A percentile compares a stretch with the other conserved stretches of the same genome.
phyloP scores from a whole-genome alignment of 2,113 vertebrate genomes.

The Leptobrachium ailaonicum region DNA sequence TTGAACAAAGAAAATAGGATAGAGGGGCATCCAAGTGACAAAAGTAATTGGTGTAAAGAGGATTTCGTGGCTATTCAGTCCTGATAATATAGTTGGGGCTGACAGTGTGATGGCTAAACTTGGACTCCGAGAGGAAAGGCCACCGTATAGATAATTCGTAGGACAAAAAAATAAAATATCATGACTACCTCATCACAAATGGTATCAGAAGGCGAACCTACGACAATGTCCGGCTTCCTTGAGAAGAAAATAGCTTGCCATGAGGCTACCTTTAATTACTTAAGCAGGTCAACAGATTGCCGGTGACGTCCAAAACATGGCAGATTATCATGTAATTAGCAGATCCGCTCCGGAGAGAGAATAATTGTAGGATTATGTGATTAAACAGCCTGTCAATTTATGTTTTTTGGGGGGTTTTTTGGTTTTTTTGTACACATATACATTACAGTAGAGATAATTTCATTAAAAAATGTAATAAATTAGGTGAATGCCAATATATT shows the following conservation, averaged over 20 bases:
- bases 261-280: conserved; percentile 33
- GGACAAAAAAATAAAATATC: conserved; percentile 7
- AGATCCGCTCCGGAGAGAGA: too few relatives aligned
- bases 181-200: conserved; percentile 15
- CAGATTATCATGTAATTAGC: conserved; percentile 39
- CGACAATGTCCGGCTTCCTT: background rate
- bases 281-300: conserved; percentile 9
- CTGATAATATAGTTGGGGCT: conserved; percentile 58
- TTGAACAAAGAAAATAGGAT: conserved; percentile 75
- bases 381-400: too few relatives aligned
- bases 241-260: conserved; percentile 11
- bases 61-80: conserved; percentile 59
- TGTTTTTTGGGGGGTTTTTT: too few relatives aligned
- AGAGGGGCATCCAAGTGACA: conserved; percentile 74
- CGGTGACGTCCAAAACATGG: background rate
- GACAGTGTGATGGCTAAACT: conserved; percentile 53
- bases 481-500: too few relatives aligned
- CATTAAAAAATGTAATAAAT: too few relatives aligned
- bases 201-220: background rate
- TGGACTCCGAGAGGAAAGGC: conserved; percentile 27
- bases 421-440: too few relatives aligned
- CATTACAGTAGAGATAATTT: too few relatives aligned
- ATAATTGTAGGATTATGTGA: too few relatives aligned
- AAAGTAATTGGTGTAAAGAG: conserved; percentile 63
- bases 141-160: conserved; percentile 7